Conservation (phyloP, 2,797 vertebrate species). For the Orientallactaga sibirica region DNA sequence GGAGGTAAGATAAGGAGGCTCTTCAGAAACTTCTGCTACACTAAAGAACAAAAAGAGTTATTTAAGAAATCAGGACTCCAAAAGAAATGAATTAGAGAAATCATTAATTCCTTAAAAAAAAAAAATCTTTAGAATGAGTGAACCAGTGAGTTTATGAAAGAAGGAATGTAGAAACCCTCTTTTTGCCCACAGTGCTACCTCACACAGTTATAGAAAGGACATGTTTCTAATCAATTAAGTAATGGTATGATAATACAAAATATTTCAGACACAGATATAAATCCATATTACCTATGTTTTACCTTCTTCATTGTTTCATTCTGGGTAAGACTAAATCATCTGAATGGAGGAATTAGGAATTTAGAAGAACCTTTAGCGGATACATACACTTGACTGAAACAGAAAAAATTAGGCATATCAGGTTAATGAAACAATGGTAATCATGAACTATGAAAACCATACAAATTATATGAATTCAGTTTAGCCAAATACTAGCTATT, state of each 20-base stretch:
- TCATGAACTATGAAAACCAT: constrained; percentile 22
- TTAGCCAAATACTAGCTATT: constrained; percentile 50
- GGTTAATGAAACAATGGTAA: neutral
- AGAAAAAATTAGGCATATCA: constrained; percentile 22
- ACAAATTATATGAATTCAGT: constrained; percentile 15
- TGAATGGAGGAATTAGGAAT: neutral
- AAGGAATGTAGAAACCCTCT: neutral
- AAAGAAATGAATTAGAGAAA: neutral
- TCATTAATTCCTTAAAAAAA: neutral
- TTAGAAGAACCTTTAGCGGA: constrained; percentile 31
- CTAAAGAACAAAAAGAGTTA: constrained; percentile 8
- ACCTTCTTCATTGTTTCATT: constrained; percentile 31
- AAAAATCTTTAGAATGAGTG: neutral
- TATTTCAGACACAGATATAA: constrained; percentile 19
- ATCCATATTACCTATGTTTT: neutral
- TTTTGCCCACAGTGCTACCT: neutral
- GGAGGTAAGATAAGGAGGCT: neutral
- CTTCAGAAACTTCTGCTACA: neutral
- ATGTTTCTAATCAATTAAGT: neutral
- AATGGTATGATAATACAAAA: neutral
- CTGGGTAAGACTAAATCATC: neutral
- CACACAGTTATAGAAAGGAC: constrained; percentile 12
- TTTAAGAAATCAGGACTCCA: neutral
- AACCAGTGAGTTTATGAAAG: constrained; percentile 26
- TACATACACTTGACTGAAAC: constrained; percentile 46